Percentiles rank a stretch among this genome's conserved stretches.
These are phyloP conservation scores for Melieria picta DNA, from an alignment of 2,888 invertebrate species.

Conservation along the genomic window DNA sequence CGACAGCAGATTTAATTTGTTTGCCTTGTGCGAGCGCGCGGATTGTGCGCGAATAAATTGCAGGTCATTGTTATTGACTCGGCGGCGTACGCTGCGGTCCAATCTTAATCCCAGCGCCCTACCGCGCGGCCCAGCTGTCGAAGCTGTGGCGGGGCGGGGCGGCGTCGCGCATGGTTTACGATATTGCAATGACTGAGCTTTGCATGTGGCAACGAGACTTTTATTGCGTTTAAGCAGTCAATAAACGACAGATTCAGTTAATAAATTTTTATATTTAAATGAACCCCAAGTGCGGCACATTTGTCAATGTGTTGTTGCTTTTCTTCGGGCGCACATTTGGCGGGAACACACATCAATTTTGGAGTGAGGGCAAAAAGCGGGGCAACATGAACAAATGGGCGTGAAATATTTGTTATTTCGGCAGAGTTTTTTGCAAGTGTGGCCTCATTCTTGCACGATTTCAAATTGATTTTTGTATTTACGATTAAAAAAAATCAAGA, in stretches of 20 bases:
- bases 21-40: conserved; percentile 18
- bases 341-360: not conserved
- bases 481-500: too few relatives aligned
- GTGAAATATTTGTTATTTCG: too few relatives aligned
- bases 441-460: too few relatives aligned
- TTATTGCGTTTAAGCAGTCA: conserved; percentile 41
- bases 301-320: conserved; percentile 5
- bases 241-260: conserved; percentile 46
- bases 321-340: not conserved
- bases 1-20: conserved; percentile 25
- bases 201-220: conserved; percentile 31
- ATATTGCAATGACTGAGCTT: conserved; percentile 25
- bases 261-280: conserved; percentile 38
- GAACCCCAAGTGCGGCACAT: conserved; percentile 15
- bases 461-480: too few relatives aligned
- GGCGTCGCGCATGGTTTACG: conserved; percentile 23
- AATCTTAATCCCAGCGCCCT: too few relatives aligned
- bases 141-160: not conserved
- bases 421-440: too few relatives aligned
- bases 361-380: too few relatives aligned
- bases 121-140: too few relatives aligned
- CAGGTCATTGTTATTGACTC: conserved; percentile 20
- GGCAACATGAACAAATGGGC: too few relatives aligned
- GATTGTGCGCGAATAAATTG: conserved; percentile 19
- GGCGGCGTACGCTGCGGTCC: too few relatives aligned